Base-by-base conservation (phyloP, 2,888 invertebrate species). In the Caenorhabditis sp. region DNA sequence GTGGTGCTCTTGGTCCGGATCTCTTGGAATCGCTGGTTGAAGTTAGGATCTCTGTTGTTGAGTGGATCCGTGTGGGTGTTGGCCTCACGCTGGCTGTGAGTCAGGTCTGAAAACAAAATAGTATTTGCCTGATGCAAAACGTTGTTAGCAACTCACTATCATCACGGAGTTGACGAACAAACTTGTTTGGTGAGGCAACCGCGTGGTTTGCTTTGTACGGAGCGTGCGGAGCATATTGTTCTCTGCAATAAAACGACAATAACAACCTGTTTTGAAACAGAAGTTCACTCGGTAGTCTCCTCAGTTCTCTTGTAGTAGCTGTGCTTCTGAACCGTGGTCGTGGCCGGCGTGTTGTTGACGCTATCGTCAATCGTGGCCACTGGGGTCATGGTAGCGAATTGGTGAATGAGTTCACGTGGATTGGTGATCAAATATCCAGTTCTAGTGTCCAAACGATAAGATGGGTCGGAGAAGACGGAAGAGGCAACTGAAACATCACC, bases 321-420 rank as follows among this genome's bases (percentile, higher is more conserved):
- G 61, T 86, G 85, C 55, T 87, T 87, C 56, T 83, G 79, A 20
- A 77, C 50, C 20, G 74, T 76, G 8, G 73, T 70, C 11, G 80
- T 73, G 17, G 80, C 78, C 32, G 84, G 79, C 35, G 80, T 83
- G 70, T 80, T 82, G 76, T 83, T 83, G 39, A 50, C 46, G 8
- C 66, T 70, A 32, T 83, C 83, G 68, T 83, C 81, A 41, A 80
- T 78, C 13, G 70, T 73, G 3, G 83, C 85, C 35, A 86, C 82
- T n/a, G 88, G 88, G 15, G 88, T 88, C 50, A 83, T 86, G 7
- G 88, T 88, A 7, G 88, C 88, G 55, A 86, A 88, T 61, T 84
- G 88, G 45, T 88, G 88, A 59, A 88, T 88, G 32, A 88, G 76
- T 68, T 88, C 88, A n/a, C 84, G 78, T 26, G 88, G 88, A 59